phyloP scores from a whole-genome alignment of 2,113 vertebrate genomes.

The Cryptomyrus ogoouensis region DNA sequence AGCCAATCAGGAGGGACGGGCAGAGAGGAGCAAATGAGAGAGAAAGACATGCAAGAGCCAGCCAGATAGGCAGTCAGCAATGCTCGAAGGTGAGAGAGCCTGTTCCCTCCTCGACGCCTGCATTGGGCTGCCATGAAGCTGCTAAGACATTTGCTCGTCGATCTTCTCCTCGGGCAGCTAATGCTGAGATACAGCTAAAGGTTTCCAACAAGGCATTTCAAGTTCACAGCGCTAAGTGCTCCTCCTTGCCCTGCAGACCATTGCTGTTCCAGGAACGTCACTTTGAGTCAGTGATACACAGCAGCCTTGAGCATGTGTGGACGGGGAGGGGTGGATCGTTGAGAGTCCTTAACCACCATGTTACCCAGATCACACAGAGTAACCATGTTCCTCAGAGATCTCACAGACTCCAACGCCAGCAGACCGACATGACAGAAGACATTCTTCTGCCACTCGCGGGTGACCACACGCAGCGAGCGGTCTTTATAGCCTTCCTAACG shows the following conservation, averaged over 20 bases:
- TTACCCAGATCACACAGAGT: neutral
- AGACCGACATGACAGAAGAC: neutral
- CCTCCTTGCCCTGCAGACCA: neutral
- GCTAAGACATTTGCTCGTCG: neutral
- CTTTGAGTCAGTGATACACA: neutral
- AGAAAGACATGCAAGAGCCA: neutral
- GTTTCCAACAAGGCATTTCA: neutral
- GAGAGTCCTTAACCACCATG: neutral
- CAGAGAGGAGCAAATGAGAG: neutral
- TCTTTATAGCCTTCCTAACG: neutral
- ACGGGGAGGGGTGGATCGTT: neutral
- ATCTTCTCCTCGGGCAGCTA: neutral
- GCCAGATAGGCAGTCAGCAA: neutral
- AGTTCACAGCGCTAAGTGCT: neutral
- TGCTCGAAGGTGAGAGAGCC: neutral
- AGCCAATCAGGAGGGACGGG: neutral
- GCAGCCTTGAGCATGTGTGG: neutral
- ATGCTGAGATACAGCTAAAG: neutral
- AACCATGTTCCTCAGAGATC: neutral
- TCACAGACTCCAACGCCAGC: neutral
- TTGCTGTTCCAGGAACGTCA: neutral
- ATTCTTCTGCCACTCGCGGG: neutral
- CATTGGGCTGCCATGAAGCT: neutral
- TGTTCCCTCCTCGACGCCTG: neutral
- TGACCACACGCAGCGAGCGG: neutral